These are phyloP conservation scores for Aplysia californica DNA, from an alignment of 1,140 invertebrate genomes.

Conservation along the genomic window DNA sequence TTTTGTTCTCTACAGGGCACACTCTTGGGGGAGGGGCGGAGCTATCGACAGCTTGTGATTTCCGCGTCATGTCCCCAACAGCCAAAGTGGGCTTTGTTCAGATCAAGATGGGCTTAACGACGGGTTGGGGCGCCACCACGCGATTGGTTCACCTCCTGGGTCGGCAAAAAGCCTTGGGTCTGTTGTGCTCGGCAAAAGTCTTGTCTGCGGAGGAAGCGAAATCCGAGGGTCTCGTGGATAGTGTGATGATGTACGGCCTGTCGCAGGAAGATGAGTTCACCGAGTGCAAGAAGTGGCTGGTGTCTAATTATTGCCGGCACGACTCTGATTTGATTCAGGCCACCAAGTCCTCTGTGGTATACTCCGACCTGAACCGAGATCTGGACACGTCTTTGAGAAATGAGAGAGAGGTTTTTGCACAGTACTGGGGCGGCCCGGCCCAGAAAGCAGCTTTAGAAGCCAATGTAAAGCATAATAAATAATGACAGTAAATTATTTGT, in stretches of 20 bases:
- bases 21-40: slow-evolving; percentile 74
- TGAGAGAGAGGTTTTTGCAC: slow-evolving; percentile 68
- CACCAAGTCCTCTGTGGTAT: slow-evolving; percentile 67
- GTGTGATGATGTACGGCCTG: slow-evolving; percentile 47
- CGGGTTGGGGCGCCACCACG: slow-evolving; percentile 73
- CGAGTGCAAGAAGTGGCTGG: slow-evolving; percentile 65
- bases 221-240: slow-evolving; percentile 61
- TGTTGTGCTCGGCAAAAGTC: slow-evolving; percentile 67
- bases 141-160: slow-evolving; percentile 69
- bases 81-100: slow-evolving; percentile 73
- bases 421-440: slow-evolving; percentile 69
- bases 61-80: slow-evolving; percentile 68
- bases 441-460: slow-evolving; percentile 64
- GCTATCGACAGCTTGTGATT: slow-evolving; percentile 72
- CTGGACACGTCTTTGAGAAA: slow-evolving; percentile 50
- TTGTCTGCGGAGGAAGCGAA: slow-evolving; percentile 65
- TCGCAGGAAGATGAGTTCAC: slow-evolving; percentile 36
- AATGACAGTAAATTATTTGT: too few relatives aligned
- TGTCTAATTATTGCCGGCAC: slow-evolving; percentile 40
- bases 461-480: slow-evolving; percentile 51
- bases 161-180: slow-evolving; percentile 65
- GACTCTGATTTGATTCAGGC: slow-evolving; percentile 60
- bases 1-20: slow-evolving; percentile 53
- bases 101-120: slow-evolving; percentile 71
- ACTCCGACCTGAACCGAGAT: slow-evolving; percentile 38